phyloP scores from a whole-genome alignment of 1,140 invertebrate genomes.

The Gonatopus flavifemur region DNA sequence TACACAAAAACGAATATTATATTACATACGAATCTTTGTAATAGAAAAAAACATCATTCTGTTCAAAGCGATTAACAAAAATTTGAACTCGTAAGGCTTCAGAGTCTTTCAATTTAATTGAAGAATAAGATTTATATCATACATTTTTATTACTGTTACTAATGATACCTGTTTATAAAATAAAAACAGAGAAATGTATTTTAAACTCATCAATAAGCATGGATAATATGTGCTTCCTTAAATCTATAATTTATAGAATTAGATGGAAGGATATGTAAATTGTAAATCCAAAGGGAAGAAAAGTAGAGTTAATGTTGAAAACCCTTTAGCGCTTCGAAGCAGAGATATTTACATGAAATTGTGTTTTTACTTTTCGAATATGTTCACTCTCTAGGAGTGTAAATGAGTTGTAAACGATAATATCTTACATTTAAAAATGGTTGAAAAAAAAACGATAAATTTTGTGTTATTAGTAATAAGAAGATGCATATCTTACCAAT shows the following conservation, averaged over 20 bases:
- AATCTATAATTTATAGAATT: constrained; percentile 20
- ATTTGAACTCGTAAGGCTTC: too few relatives aligned
- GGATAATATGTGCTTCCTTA: constrained; percentile 50
- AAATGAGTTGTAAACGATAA: too few relatives aligned
- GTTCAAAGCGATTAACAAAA: too few relatives aligned
- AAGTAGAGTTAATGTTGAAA: constrained; percentile 2
- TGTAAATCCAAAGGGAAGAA: constrained; percentile 9
- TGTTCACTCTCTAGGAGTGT: too few relatives aligned
- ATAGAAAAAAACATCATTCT: too few relatives aligned
- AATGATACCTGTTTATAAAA: constrained; percentile 13
- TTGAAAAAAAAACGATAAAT: constrained; percentile 15
- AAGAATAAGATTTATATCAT: constrained; percentile 9
- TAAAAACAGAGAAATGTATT: constrained; percentile 9
- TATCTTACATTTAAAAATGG: too few relatives aligned
- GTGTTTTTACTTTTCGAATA: too few relatives aligned
- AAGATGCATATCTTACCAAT: constrained; percentile 37
- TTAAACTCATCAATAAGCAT: constrained; percentile 17
- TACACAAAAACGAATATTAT: constrained; percentile 16
- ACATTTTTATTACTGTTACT: constrained; percentile 12
- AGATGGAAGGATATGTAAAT: constrained; percentile 24
- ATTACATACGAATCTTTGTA: too few relatives aligned
- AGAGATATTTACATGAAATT: too few relatives aligned
- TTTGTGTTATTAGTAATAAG: constrained; percentile 27
- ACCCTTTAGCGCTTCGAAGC: too few relatives aligned
- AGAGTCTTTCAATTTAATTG: too few relatives aligned